Conservation (phyloP, 2,888 invertebrate genomes). For the Drosophila emarginata region DNA sequence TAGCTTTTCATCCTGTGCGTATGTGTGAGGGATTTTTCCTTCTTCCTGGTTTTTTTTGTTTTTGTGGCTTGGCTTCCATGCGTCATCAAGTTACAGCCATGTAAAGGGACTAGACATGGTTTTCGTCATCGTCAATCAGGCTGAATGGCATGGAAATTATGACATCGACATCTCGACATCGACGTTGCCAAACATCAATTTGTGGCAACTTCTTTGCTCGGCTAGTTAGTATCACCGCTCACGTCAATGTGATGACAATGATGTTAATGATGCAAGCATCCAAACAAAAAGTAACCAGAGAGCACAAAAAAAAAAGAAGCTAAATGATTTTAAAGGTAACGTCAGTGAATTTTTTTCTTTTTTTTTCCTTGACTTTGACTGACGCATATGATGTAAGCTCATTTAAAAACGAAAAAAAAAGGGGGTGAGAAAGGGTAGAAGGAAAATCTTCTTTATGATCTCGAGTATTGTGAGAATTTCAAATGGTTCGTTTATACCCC, state of each 20-base stretch:
- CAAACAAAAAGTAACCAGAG: no score
- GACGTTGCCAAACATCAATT: constrained; percentile 28
- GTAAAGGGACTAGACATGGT: constrained; percentile 8
- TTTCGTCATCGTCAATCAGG: constrained; percentile 60
- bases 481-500: no score
- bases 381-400: not conserved
- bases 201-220: constrained; percentile 15
- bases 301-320: no score
- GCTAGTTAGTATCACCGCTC: constrained; percentile 54
- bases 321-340: not conserved
- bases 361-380: not conserved
- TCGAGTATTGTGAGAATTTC: not conserved
- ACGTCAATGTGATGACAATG: constrained; percentile 40
- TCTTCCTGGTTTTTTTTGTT: not conserved
- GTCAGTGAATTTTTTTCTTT: no score
- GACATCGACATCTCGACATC: constrained; percentile 48
- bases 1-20: not conserved
- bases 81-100: not conserved
- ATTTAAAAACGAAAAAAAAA: not conserved
- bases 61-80: not conserved
- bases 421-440: no score
- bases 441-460: not conserved
- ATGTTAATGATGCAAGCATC: constrained; percentile 2
- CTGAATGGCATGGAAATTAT: constrained; percentile 63
- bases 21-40: not conserved